Percentiles rank a stretch among this genome's conserved stretches.
These are phyloP conservation scores for Eutolmus rufibarbis DNA, from an alignment of 2,888 invertebrate species.

Conservation along the genomic window DNA sequence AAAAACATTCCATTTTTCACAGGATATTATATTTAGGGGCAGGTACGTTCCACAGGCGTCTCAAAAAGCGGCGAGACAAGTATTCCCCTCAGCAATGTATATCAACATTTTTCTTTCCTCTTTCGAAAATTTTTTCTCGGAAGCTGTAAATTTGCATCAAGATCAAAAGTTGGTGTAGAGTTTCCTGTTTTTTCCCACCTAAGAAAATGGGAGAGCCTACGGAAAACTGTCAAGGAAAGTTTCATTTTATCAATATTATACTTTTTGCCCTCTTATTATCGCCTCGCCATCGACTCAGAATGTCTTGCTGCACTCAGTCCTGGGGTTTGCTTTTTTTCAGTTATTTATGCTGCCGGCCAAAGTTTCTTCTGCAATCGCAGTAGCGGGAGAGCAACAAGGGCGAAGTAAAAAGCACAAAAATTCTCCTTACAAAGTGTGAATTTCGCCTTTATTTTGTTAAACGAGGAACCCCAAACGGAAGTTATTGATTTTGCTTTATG, in stretches of 20 bases:
- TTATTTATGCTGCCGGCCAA: slow-evolving; percentile 11
- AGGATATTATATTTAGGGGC: background rate
- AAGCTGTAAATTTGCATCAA: slow-evolving; percentile 29
- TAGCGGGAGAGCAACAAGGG: slow-evolving; percentile 16
- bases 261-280: slow-evolving; percentile 30
- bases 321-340: background rate
- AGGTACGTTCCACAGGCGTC: background rate
- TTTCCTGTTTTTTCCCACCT: background rate
- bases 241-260: slow-evolving; percentile 40
- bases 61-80: background rate
- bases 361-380: slow-evolving; percentile 30
- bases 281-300: background rate
- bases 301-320: slow-evolving; percentile 19
- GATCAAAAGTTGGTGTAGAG: slow-evolving; percentile 1
- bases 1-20: background rate
- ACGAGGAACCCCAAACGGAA: slow-evolving; percentile 2
- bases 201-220: background rate
- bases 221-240: slow-evolving; percentile 5
- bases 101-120: background rate
- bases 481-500: slow-evolving; percentile 38
- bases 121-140: background rate
- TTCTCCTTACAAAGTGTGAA: slow-evolving; percentile 19
- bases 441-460: background rate
- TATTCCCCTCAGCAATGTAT: background rate
- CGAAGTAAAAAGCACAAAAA: background rate